Conservation (phyloP, 2,888 invertebrate species). For the Osmoderma eremita region DNA sequence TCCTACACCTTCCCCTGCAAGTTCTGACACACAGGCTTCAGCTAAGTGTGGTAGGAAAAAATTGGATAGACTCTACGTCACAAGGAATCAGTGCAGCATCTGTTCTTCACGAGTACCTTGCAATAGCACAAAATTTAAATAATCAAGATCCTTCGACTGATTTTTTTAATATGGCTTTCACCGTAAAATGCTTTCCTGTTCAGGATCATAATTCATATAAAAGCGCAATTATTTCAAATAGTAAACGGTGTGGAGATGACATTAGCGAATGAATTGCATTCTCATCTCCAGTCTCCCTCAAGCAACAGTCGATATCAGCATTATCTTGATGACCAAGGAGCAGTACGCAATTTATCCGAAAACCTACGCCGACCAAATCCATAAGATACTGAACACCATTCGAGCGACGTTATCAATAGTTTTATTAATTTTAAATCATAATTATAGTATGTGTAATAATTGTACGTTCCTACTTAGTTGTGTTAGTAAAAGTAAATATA, state of each 20-base stretch:
- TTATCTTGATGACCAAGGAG: background rate
- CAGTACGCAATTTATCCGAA: no score
- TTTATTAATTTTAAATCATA: no score
- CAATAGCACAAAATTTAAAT: conserved; percentile 30
- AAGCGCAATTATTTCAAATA: conserved; percentile 1
- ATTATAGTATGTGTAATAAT: no score
- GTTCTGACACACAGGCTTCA: background rate
- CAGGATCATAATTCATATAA: conserved; percentile 30
- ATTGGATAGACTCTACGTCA: conserved; percentile 4
- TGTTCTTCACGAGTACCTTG: conserved; percentile 31
- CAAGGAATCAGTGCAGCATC: conserved; percentile 31
- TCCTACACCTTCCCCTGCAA: conserved; percentile 8
- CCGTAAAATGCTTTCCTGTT: conserved; percentile 21
- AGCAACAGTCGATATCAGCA: background rate
- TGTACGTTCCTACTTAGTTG: no score
- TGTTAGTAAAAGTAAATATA: no score
- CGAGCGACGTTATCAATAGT: no score
- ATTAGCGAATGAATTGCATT: background rate
- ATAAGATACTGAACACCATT: no score
- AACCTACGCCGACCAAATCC: no score
- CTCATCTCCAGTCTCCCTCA: background rate
- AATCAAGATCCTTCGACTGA: conserved; percentile 18
- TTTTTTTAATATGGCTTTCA: conserved; percentile 33
- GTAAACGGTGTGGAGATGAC: background rate
- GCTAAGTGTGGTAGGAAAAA: conserved; percentile 8